Base-by-base conservation (phyloP, 2,888 invertebrate species). In the Alloplasta piceator region DNA sequence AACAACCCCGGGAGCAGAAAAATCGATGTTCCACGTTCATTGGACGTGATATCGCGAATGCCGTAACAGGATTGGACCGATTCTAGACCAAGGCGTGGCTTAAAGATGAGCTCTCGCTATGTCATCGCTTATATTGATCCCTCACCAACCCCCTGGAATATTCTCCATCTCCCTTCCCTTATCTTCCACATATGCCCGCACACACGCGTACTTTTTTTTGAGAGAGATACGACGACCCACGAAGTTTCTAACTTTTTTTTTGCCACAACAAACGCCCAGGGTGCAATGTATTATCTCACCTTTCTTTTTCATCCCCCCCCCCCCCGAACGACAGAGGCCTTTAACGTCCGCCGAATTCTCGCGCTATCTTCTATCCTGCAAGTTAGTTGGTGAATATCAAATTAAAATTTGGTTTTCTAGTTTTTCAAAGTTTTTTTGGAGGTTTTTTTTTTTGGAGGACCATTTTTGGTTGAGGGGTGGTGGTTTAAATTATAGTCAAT, bases 101-200 rank as follows among this genome's bases (percentile, higher is more conserved):
- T 91, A 90, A 90, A 91, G 91, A 92, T 91, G 90, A 92, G 91
- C 91, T 92, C 90, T 91, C 90, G 90, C 89, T 91, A 87, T 91
- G 90, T 92, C 91, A 91, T 92, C 91, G 90, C 88, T 89, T 91
- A 91, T 92, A 92, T 92, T 91, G 92, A 92, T 91, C 92, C 90
- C 88, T 68, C 16, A 86, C 75, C 83, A 83, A 86, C 86, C 84
- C 70, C 76, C 60, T 6, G 12, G 52, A n/a, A 5, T 12, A 61
- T 71, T 64, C 81, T 58, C 78, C 60, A 67, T 41, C 48, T 48
- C 66, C 43, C 46, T 41, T 12, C 16, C 16, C 36, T 9, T 52
- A 41, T 48, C 52, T 68, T 61, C 9, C 61, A 52, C 61, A 10
- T 61, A 55, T 41, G 12, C 50, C 10, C 72, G 12, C 38, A 67